Evolutionary conservation across 1,140 invertebrate genomes (phyloP).

Genomic region (Cryptotermes secundus): DNA sequence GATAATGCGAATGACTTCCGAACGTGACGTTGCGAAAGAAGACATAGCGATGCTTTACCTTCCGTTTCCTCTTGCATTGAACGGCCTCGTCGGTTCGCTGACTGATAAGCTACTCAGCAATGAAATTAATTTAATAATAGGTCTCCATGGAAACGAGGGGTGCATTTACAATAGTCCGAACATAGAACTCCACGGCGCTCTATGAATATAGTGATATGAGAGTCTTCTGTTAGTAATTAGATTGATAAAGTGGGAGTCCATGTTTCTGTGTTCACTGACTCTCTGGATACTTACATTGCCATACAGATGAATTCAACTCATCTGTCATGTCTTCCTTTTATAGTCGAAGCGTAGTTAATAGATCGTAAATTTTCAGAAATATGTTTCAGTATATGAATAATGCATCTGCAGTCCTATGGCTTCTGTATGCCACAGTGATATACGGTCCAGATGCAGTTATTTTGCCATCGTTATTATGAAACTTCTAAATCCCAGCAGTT

Average conservation of each 20-base stretch:
- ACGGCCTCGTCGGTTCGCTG: not conserved
- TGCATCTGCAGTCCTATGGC: not conserved
- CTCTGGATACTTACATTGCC: not conserved
- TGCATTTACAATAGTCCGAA: too few relatives aligned
- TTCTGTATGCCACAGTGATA: not conserved
- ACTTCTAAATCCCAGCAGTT: too few relatives aligned
- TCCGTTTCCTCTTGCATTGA: not conserved
- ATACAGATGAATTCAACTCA: not conserved
- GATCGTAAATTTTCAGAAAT: not conserved
- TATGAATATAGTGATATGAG: too few relatives aligned
- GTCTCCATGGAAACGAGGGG: not conserved
- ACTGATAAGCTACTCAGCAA: too few relatives aligned
- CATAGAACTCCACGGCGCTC: too few relatives aligned
- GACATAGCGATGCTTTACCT: not conserved
- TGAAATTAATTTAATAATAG: not conserved
- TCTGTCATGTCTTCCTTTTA: not conserved
- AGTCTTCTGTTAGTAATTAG: too few relatives aligned
- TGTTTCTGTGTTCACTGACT: too few relatives aligned
- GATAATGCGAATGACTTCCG: too few relatives aligned
- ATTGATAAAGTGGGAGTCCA: too few relatives aligned
- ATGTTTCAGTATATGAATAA: not conserved
- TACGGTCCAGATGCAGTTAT: not conserved
- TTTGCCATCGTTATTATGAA: not conserved
- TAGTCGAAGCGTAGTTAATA: not conserved
- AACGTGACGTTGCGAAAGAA: too few relatives aligned